Evolutionary conservation across 2,113 vertebrate species (phyloP), one percentile per base, ranked within the genome.

Genomic region (Anoura caudifer): DNA sequence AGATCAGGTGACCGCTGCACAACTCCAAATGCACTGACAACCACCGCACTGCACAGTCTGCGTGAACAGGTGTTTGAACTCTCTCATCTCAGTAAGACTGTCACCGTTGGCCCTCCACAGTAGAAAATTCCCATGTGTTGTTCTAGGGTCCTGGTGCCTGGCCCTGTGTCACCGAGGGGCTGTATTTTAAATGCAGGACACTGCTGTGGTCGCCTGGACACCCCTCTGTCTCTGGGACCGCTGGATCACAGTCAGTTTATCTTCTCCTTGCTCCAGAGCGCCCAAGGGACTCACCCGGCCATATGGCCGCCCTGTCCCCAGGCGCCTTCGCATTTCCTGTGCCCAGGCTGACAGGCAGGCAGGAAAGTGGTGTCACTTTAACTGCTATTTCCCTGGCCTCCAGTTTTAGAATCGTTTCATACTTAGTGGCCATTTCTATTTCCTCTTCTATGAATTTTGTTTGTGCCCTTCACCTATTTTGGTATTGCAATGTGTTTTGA

Each of bases 41-140:
- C 47, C 3, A 15, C 15, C 11, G 17, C 76, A 4, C 1, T 6
- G 13, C 20, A 69, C 43, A 7, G 24, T 43, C 45, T 41, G 26
- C 54, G 65, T 26, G 17, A 47, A 24, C 3, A 38, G 54, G 61
- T 8, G 7, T 28, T 26, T 20, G 45, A 47, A 54, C 28, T 63
- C 4, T 70, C 20, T 65, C 73, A 52, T 70, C 20, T 65, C 73
- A 52, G 6, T 65, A 50, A 56, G 54, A 31, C 17, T 0, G 13
- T 33, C 12, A 16, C 43, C 0, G 3, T 14, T 3, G 3, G 20
- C n/a, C 31, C n/a, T 4, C 50, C 5, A 16, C 11, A 22, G 12
- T n/a, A 1, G 13, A 16, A 24, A 20, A 16, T 5, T 80, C 50
- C 76, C 33, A 24, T 2, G 26, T 26, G 0, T 17, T 2, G 24